Base-by-base conservation (phyloP, 2,113 vertebrate genomes). In the Myrmecobius fasciatus region DNA sequence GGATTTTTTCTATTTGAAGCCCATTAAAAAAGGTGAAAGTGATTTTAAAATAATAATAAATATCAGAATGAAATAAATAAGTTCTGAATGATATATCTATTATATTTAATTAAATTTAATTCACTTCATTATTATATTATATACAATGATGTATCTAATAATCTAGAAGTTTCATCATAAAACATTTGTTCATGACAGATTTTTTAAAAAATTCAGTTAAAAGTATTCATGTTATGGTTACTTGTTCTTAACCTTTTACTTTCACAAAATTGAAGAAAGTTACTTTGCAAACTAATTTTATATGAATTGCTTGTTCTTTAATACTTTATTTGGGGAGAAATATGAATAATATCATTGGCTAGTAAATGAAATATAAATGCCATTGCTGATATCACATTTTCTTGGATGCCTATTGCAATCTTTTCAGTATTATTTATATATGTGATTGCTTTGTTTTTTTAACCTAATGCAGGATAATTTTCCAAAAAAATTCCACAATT, bases 51-150 rank as follows among this genome's bases (percentile, higher is more conserved):
- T 36, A 36, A 93, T 91, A 93, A 96, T 90, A 22, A 97, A 96
- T 97, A 97, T 98, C 97, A 97, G 98, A 97, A 96, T 89, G 97
- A 93, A 97, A 67, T 67, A 36, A 54, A 22, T 6, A 54, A 60
- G 26, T 60, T 36, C 60, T 67, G 60, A 67, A 67, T 17, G 12
- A 67, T 36, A 67, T 31, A 36, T 67, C 14, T 67, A 31, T 31
- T 36, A 67, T 36, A 17, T 36, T 67, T 67, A 36, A 36, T 67
- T 67, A 67, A 36, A 98, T 94, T 95, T 49, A 95, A 11, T 51
- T 97, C 90, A 94, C 96, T 96, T 98, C 95, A 97, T 97, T 96
- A 53, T 43, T 83, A 83, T 83, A 43, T 43, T 83, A 43, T 24
- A 43, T 24, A 43, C 17, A 83, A 8, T 83, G 36, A 83, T 43